These are phyloP conservation scores for Drosophila kanapiae DNA, from an alignment of 1,140 invertebrate genomes.

Conservation along the genomic window DNA sequence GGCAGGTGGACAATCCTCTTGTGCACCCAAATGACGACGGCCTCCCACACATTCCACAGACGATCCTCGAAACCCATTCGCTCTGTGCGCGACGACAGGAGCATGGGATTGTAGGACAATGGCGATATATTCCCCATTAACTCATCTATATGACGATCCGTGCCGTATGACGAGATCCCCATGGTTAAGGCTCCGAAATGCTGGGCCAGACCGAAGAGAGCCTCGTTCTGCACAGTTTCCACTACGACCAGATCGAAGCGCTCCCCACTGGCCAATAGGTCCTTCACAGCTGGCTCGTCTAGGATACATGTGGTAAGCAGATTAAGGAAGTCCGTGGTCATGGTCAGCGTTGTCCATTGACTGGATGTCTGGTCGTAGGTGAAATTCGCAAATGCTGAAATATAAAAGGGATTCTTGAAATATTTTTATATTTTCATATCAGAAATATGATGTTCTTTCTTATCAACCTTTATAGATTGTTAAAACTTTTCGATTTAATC, in stretches of 20 bases:
- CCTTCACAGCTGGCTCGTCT: constrained; percentile 48
- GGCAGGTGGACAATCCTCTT: constrained; percentile 60
- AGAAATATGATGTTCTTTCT: no score
- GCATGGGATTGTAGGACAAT: constrained; percentile 79
- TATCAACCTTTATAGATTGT: no score
- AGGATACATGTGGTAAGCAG: constrained; percentile 72
- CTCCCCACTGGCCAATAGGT: constrained; percentile 37
- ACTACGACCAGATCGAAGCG: constrained; percentile 73
- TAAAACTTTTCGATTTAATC: no score
- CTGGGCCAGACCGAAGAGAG: constrained; percentile 70
- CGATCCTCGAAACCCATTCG: constrained; percentile 85
- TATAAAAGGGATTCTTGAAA: not conserved
- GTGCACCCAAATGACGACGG: constrained; percentile 41
- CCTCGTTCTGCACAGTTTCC: constrained; percentile 76
- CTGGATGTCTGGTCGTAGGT: constrained; percentile 33
- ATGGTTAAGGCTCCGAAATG: constrained; percentile 77
- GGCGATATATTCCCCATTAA: constrained; percentile 74
- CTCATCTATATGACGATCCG: constrained; percentile 69
- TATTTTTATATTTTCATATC: no score
- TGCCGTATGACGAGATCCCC: constrained; percentile 75
- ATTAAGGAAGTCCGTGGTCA: constrained; percentile 67
- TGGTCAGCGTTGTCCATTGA: constrained; percentile 51
- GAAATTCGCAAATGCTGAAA: constrained; percentile 32
- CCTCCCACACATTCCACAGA: constrained; percentile 79
- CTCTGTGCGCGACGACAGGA: constrained; percentile 68